Evolutionary conservation across 2,797 vertebrate species (phyloP).

Genomic region (Gadopsis bispinosus): DNA sequence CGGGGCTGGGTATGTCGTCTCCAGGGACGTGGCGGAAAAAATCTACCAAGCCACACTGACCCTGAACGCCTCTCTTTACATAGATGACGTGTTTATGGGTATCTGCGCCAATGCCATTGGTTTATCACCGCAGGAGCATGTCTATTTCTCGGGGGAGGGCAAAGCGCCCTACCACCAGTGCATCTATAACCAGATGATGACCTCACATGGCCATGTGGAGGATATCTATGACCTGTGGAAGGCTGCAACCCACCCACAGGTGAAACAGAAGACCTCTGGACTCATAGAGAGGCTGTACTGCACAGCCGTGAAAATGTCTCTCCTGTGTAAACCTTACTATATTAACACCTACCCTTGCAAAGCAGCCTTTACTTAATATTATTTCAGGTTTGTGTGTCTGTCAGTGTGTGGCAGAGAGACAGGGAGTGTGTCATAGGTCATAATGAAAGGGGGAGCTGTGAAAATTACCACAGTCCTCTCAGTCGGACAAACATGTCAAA

Average conservation of each 20-base stretch:
- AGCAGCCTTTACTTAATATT: conserved; percentile 89
- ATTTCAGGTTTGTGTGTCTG: not conserved
- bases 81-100: conserved; percentile 98
- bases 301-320: conserved; percentile 85
- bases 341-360: conserved; percentile 90
- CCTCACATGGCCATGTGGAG: conserved; percentile 92
- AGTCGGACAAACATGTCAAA: conserved; percentile 43
- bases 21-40: conserved; percentile 90
- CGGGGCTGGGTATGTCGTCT: conserved; percentile 93
- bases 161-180: conserved; percentile 92
- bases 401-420: not conserved
- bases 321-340: conserved; percentile 88
- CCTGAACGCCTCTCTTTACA: conserved; percentile 93
- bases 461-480: conserved; percentile 71
- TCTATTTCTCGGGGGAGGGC: conserved; percentile 94
- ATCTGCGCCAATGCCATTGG: conserved; percentile 92
- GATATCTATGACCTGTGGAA: conserved; percentile 91
- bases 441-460: conserved; percentile 17
- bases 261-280: conserved; percentile 84
- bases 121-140: conserved; percentile 89
- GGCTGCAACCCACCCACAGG: conserved; percentile 86
- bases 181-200: conserved; percentile 96
- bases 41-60: conserved; percentile 90
- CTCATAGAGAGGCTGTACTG: conserved; percentile 89
- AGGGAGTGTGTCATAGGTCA: conserved; percentile 17